Percentiles rank a stretch among this genome's conserved stretches.
Conservation (phyloP, 2,888 invertebrate species). For the Hydroisotoma schaefferi region DNA sequence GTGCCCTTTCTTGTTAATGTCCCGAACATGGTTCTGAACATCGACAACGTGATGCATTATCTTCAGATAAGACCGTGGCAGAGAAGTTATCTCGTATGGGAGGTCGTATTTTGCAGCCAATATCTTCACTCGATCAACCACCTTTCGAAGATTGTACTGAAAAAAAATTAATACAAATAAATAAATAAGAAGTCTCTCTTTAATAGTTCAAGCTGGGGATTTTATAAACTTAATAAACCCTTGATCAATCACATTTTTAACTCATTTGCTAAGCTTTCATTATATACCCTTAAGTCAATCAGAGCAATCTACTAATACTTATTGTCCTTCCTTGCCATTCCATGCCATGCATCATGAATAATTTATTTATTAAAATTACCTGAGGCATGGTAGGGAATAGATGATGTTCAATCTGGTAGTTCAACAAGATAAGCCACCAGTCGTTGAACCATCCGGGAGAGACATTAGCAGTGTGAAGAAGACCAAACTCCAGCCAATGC, state of each 20-base stretch:
- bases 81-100: slow-evolving; percentile 14
- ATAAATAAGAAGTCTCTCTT: too few species aligned
- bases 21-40: slow-evolving; percentile 24
- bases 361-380: too few species aligned
- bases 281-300: too few species aligned
- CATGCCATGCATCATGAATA: too few species aligned
- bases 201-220: too few species aligned
- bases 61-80: slow-evolving; percentile 19
- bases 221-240: too few species aligned
- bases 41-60: slow-evolving; percentile 23
- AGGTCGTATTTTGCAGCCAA: slow-evolving; percentile 29
- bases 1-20: slow-evolving; percentile 16
- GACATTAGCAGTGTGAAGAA: slow-evolving; percentile 26
- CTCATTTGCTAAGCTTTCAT: too few species aligned
- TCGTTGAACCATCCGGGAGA: slow-evolving; percentile 24
- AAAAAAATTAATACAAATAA: too few species aligned
- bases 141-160: slow-evolving; percentile 29
- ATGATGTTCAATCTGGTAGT: slow-evolving; percentile 22
- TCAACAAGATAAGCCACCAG: slow-evolving; percentile 26
- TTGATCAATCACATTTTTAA: too few species aligned
- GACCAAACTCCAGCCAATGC: slow-evolving; percentile 31
- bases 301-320: too few species aligned
- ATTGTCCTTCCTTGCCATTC: too few species aligned
- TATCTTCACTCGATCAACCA: slow-evolving; percentile 21
- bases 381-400: slow-evolving; percentile 29